Conservation (phyloP, 2,797 vertebrate genomes). For the Ammospiza maritima region DNA sequence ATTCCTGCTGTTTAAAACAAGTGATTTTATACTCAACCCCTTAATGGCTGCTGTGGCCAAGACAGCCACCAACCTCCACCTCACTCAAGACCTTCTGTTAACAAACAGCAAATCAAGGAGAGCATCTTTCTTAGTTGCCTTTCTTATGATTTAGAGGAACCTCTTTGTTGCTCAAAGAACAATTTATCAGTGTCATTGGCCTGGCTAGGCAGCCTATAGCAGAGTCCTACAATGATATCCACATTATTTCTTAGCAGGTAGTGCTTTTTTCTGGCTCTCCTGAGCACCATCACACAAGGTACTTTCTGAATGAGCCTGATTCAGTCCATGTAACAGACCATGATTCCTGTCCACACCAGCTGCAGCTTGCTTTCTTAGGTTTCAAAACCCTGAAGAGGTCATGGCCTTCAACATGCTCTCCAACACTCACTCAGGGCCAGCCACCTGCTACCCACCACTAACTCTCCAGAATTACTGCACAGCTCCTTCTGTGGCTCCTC, state of each 20-base stretch:
- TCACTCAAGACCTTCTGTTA: neutral
- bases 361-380: neutral
- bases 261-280: neutral
- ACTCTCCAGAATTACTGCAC: neutral
- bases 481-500: neutral
- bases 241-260: neutral
- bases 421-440: neutral
- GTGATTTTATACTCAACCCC: neutral
- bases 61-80: neutral
- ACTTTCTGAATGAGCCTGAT: neutral
- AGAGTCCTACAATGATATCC: neutral
- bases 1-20: neutral
- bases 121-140: neutral
- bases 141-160: neutral
- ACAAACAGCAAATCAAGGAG: neutral
- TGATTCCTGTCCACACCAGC: neutral
- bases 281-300: neutral
- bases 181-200: neutral
- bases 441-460: neutral
- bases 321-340: neutral
- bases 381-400: neutral
- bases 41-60: neutral
- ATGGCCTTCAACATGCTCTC: neutral
- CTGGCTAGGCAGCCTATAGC: neutral
- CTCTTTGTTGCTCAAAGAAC: neutral